Conservation (phyloP, 1,140 invertebrate genomes). For the Batillaria attramentaria region DNA sequence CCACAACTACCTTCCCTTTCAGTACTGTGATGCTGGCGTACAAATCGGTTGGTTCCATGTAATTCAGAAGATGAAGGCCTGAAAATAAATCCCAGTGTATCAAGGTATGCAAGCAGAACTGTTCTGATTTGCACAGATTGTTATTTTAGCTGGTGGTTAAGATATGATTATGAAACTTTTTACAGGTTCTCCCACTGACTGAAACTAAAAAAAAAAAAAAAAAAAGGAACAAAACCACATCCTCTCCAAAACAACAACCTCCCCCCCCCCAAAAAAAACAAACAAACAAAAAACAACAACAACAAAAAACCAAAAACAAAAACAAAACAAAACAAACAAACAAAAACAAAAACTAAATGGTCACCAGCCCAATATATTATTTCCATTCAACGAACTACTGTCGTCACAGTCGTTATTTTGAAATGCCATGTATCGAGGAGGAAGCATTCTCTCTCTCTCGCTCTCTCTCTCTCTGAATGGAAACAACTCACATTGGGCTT, state of each 20-base stretch:
- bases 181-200: not conserved
- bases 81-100: constrained; percentile 30
- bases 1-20: constrained; percentile 79
- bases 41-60: constrained; percentile 78
- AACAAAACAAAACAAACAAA: constrained; percentile 74
- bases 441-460: too few species aligned
- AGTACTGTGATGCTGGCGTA: constrained; percentile 85
- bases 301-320: not conserved
- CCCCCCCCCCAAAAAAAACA: not conserved
- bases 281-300: too few species aligned
- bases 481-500: too few species aligned
- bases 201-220: not conserved
- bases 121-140: too few species aligned
- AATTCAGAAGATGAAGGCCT: constrained; percentile 85
- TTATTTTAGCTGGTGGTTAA: too few species aligned
- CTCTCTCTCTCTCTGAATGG: too few species aligned
- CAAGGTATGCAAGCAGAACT: not conserved
- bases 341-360: constrained; percentile 94
- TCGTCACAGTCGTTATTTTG: too few species aligned
- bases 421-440: too few species aligned
- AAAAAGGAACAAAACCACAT: too few species aligned
- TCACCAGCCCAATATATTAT: too few species aligned
- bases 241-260: not conserved
- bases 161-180: too few species aligned
- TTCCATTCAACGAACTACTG: too few species aligned